Evolutionary conservation across 2,797 vertebrate genomes (phyloP), one percentile per base, ranked within the genome.

Genomic region (Brotula barbata): DNA sequence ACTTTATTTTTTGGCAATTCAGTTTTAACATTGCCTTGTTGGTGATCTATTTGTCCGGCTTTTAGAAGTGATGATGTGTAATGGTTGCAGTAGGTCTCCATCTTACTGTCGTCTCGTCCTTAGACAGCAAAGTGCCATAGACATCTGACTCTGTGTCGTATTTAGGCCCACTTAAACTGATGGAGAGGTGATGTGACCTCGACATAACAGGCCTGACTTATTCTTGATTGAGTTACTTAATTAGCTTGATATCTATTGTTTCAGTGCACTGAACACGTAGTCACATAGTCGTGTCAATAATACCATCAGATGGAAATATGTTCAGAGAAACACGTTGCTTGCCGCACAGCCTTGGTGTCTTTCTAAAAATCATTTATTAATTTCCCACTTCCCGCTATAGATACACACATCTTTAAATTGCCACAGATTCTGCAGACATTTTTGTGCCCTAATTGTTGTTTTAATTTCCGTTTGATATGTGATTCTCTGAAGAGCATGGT

Each of bases 401-500:
- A n/a, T n/a, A n/a, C n/a, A n/a, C n/a, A n/a, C n/a, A 28, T 28
- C 25, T 4, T 28, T 28, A 28, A 8, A 8, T 28, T 28, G 25
- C 25, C 25, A 28, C 25, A 28, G 25, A 28, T 28, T 28, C 25
- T 28, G 25, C 25, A 4, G 25, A 28, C 25, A 28, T 28, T 4
- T 4, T 28, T 28, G 25, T 28, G 8, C 4, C 8, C 25, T n/a
- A n/a, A n/a, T 28, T 28, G 8, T 28, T 28, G 25, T 28, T 28
- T 28, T 28, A 4, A 28, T 28, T 28, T 28, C 25, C 25, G n/a
- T n/a, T n/a, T n/a, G n/a, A n/a, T n/a, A n/a, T n/a, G 64, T 64
- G 54, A 60, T 49, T 75, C 34, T 9, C 84, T 81, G 21, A 76
- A 98, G 96, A 90, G 86, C 13, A 95, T 97, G 94, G 92, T 96